Evolutionary conservation across 2,888 invertebrate genomes (phyloP), one percentile per base, ranked within the genome.

Genomic region (Drosophila paucipuncta): DNA sequence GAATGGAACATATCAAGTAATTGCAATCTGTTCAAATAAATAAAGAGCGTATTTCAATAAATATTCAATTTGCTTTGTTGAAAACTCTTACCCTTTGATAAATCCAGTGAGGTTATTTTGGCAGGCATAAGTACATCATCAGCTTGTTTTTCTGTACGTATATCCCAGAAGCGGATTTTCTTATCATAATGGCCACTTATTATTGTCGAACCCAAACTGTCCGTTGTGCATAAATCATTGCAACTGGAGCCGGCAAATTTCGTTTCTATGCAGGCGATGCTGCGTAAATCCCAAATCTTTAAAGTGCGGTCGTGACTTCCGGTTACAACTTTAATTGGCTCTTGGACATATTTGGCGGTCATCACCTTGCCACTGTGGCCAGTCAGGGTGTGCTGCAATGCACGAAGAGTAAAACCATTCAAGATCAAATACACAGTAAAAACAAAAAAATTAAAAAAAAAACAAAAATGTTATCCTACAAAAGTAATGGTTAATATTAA

Each of bases 141-240:
- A 74, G 96, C 96, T 82, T 96, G 96, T 90, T 96, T 95, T 89
- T 98, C 98, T 22, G 97, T 96, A 88, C 99, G 95, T 76, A 97
- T 96, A 94, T 99, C 99, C 99, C 99, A 99, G 94, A 99, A 98
- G 62, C 99, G 95, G 86, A 99, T 97, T 91, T 97, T 96, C 94
- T 98, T 99, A 94, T 99, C 99, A 94, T 97, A 99, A 94, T 99
- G 99, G 31, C 99, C 99, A 90, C 99, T 99, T 90, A 99, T 98
- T 86, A 99, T 97, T 63, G 97, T 97, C 25, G 97, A 96, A 49
- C 97, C 97, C 16, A 92, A 84, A 73, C 97, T 96, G 92, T 98
- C 97, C 69, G 97, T 96, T 80, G 97, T 98, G 82, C 99, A 98
- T 75, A 99, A 95, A 94, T 99, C 99, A 94, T 99, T 98, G 94